A percentile compares a stretch with the other conserved stretches of the same genome.
Conservation (phyloP, 2,888 invertebrate species). For the Autographa pulchrina region DNA sequence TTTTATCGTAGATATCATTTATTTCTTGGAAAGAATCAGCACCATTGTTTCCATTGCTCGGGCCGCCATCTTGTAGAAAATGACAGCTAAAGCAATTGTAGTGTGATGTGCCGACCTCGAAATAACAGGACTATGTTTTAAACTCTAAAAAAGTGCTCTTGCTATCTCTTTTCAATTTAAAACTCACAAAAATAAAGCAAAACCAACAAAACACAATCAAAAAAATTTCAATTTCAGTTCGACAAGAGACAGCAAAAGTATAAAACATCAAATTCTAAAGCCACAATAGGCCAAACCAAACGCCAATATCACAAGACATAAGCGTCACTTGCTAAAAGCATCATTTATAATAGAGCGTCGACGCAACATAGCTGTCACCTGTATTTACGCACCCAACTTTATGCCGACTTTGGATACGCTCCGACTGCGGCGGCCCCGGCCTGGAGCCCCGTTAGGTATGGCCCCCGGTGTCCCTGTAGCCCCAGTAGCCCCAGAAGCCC, state of each 20-base stretch:
- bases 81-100: conserved; percentile 9
- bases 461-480: conserved; percentile 66
- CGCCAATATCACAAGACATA: conserved; percentile 51
- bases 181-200: neutral
- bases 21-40: neutral
- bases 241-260: conserved; percentile 44
- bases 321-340: conserved; percentile 69
- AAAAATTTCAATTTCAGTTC: neutral
- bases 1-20: too few relatives aligned
- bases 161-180: conserved; percentile 37
- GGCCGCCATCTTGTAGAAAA: neutral
- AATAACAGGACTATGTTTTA: conserved; percentile 26
- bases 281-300: conserved; percentile 59
- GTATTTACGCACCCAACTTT: conserved; percentile 88
- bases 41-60: neutral
- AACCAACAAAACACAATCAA: neutral
- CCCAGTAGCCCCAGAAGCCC: conserved; percentile 58
- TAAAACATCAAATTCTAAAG: conserved; percentile 52
- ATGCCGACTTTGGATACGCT: conserved; percentile 88
- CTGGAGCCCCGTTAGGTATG: conserved; percentile 70
- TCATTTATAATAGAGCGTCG: conserved; percentile 80
- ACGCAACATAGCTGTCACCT: conserved; percentile 85
- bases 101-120: conserved; percentile 1
- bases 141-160: conserved; percentile 19
- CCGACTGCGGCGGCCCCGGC: conserved; percentile 83